These are phyloP conservation scores for Cactoblastis cactorum DNA, from an alignment of 2,888 invertebrate species.

Conservation along the genomic window DNA sequence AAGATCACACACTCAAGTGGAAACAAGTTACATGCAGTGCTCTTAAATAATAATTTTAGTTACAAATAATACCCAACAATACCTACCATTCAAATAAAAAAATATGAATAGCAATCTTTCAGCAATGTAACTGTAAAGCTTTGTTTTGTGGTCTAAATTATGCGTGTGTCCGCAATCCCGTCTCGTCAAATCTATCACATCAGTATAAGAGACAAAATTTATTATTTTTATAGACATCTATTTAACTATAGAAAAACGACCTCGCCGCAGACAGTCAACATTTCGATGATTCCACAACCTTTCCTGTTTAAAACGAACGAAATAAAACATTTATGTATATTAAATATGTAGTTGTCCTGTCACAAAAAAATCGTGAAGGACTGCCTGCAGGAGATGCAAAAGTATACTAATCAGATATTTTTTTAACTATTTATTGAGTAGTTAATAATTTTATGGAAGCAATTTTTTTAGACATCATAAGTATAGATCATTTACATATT, in stretches of 20 bases:
- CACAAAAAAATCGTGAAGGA: constrained; percentile 16
- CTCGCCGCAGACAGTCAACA: constrained; percentile 38
- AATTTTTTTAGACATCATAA: constrained; percentile 70
- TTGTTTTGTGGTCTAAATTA: background rate
- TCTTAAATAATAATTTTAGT: constrained; percentile 12
- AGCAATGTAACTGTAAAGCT: background rate
- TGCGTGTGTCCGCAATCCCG: constrained; percentile 5
- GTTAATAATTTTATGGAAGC: constrained; percentile 68
- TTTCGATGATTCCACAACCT: constrained; percentile 52
- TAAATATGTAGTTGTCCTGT: background rate
- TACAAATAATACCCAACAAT: background rate
- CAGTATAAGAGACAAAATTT: constrained; percentile 15
- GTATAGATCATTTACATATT: constrained; percentile 60
- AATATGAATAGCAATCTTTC: background rate
- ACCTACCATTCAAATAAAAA: background rate
- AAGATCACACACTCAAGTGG: constrained; percentile 27
- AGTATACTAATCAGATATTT: constrained; percentile 44
- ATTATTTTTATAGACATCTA: constrained; percentile 17
- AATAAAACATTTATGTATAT: background rate
- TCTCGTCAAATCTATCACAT: constrained; percentile 17
- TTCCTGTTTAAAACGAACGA: constrained; percentile 17
- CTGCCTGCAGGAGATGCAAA: constrained; percentile 42
- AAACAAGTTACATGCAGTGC: constrained; percentile 36
- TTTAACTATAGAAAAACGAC: constrained; percentile 24
- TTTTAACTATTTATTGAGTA: constrained; percentile 50